Conservation (phyloP, 2,797 vertebrate species). For the Leuciscus waleckii region DNA sequence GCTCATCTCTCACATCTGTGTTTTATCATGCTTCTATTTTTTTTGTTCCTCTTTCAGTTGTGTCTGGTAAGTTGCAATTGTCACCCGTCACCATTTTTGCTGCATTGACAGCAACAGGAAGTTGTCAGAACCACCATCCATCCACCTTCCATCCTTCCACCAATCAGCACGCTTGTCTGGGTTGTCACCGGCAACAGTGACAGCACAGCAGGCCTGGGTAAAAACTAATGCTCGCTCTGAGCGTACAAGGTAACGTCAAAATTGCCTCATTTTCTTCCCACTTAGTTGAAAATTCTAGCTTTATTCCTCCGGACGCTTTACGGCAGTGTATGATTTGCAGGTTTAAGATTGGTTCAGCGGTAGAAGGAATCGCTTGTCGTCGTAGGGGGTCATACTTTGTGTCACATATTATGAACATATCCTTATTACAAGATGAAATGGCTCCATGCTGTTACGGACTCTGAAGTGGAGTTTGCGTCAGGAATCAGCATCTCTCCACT, state of each 20-base stretch:
- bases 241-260: constrained; percentile 79
- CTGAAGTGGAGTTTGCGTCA: constrained; percentile 42
- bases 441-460: constrained; percentile 9
- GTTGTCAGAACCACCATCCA: constrained; percentile 87
- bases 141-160: constrained; percentile 91
- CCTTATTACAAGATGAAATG: constrained; percentile 1
- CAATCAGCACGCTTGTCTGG: constrained; percentile 91
- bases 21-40: constrained; percentile 79
- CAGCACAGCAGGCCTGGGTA: constrained; percentile 89
- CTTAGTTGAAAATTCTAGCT: constrained; percentile 17
- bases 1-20: constrained; percentile 76
- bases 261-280: constrained; percentile 47
- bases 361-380: neutral
- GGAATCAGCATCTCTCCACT: constrained; percentile 60
- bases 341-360: constrained; percentile 70
- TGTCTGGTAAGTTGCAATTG: constrained; percentile 99
- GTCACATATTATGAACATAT: constrained; percentile 46
- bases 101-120: constrained; percentile 91
- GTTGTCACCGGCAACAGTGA: constrained; percentile 91
- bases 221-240: constrained; percentile 73
- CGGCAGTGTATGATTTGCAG: constrained; percentile 65
- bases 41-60: constrained; percentile 91
- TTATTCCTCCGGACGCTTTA: constrained; percentile 63
- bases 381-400: constrained; percentile 35
- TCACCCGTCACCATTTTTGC: constrained; percentile 95